A percentile compares a stretch with the other conserved stretches of the same genome.
phyloP scores from a whole-genome alignment of 2,888 invertebrate species.

The Candidula unifasciata region DNA sequence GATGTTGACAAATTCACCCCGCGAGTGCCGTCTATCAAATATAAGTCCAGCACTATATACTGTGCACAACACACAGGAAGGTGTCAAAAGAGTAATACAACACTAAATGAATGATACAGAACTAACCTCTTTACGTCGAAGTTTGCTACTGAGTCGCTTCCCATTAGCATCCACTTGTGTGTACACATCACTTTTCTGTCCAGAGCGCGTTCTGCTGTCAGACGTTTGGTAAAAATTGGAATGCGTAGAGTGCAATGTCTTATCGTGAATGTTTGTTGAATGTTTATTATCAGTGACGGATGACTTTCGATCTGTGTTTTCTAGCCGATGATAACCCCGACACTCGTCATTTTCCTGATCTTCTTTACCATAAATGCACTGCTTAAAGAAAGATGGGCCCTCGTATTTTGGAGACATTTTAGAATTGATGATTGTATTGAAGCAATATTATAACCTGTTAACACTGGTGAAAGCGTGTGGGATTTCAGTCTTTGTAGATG shows the following conservation, averaged over 20 bases:
- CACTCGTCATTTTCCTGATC: neutral
- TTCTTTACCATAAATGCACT: neutral
- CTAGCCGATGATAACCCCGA: constrained; percentile 22
- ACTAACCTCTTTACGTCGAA: constrained; percentile 13
- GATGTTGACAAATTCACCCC: no score
- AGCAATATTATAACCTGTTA: neutral
- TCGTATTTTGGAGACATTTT: constrained; percentile 18
- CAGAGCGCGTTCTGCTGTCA: neutral
- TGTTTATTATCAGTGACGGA: neutral
- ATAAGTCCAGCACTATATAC: no score
- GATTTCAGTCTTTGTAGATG: neutral
- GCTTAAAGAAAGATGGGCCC: neutral
- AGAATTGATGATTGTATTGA: neutral
- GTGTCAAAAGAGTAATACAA: no score
- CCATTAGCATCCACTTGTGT: constrained; percentile 17
- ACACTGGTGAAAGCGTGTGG: neutral
- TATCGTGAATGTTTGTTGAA: neutral
- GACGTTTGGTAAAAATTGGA: neutral
- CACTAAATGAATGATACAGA: neutral
- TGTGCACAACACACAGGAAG: no score
- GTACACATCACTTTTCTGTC: neutral
- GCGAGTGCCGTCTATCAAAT: no score
- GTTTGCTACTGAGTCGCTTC: constrained; percentile 26
- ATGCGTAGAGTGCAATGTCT: neutral
- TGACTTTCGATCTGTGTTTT: neutral